Evolutionary conservation across 2,113 vertebrate genomes (phyloP), one percentile per base, ranked within the genome.

Genomic region (Poecilia latipinna): DNA sequence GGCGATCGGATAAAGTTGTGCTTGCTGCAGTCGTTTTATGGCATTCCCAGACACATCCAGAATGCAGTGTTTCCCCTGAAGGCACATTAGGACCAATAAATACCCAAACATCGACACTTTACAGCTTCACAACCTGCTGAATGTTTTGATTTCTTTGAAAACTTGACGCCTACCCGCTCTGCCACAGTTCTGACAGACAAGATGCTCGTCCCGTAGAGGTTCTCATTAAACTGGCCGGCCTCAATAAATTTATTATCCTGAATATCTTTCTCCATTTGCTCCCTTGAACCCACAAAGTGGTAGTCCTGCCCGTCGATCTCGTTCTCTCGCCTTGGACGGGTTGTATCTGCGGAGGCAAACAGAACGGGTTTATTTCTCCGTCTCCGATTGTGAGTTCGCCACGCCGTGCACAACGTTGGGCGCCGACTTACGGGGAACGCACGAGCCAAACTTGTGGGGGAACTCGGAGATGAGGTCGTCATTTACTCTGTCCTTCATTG

Each of bases 191-290:
- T 94, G 88, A 99, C 98, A 3, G 98, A 99, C 92, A 98, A 95
- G 86, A 99, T 96, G 90, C 98, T 99, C 81, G 98, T 99, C 80
- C 98, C 98, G 0, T 99, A 99, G 62, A 99, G 96, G 75, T 99
- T 99, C 91, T 99, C 98, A 2, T 99, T 99, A 93, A 98, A 99
- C 91, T 99, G 97, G 69, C 98, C 98, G 0, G 98, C 98, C 89
- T 99, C 98, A 10, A 99, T 99, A 87, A 99, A 99, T 91, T 99
- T 99, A 92, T 98, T 98, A 87, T 99, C 98, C 93, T 99, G 98
- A 90, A 99, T 99, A 84, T 99, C 98, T 51, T 98, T 99, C 93
- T 99, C 98, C 98, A 99, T 99, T 89, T 99, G 97, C 62, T 99
- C 98, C 11, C 97, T 94, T 4, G 97, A 99, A 0, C 73, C 93